These are phyloP conservation scores for Sarcophaga peregrina DNA, from an alignment of 1,140 invertebrate species.

Conservation along the genomic window DNA sequence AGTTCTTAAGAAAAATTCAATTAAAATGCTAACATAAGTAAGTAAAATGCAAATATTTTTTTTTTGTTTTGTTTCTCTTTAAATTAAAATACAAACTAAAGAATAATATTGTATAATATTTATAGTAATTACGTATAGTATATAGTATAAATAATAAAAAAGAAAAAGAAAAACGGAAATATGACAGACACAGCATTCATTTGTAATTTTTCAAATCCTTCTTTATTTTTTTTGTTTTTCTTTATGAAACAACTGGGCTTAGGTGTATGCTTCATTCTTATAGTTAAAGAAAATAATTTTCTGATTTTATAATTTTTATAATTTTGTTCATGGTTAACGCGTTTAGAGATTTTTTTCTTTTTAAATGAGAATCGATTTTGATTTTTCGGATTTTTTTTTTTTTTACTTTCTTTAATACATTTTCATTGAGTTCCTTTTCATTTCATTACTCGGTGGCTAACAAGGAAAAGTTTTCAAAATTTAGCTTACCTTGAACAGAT, in stretches of 20 bases:
- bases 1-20: not conserved
- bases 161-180: constrained; percentile 44
- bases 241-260: not conserved
- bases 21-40: not conserved
- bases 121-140: not conserved
- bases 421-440: constrained; percentile 48
- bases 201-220: no score
- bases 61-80: not conserved
- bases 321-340: not conserved
- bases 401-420: constrained; percentile 40
- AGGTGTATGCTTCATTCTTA: not conserved
- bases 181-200: not conserved
- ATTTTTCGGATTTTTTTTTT: not conserved
- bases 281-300: not conserved
- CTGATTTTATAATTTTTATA: not conserved
- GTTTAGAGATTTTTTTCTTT: constrained; percentile 21
- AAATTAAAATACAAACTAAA: constrained; percentile 5
- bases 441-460: constrained; percentile 57
- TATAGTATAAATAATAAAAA: not conserved
- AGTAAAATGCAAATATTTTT: not conserved
- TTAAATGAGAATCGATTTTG: not conserved
- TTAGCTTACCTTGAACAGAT: constrained; percentile 75
- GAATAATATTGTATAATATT: constrained; percentile 16
- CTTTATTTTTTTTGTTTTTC: no score
- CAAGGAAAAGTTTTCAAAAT: constrained; percentile 67